Evolutionary conservation across 2,113 vertebrate genomes (phyloP).

Genomic region (Columba livia): DNA sequence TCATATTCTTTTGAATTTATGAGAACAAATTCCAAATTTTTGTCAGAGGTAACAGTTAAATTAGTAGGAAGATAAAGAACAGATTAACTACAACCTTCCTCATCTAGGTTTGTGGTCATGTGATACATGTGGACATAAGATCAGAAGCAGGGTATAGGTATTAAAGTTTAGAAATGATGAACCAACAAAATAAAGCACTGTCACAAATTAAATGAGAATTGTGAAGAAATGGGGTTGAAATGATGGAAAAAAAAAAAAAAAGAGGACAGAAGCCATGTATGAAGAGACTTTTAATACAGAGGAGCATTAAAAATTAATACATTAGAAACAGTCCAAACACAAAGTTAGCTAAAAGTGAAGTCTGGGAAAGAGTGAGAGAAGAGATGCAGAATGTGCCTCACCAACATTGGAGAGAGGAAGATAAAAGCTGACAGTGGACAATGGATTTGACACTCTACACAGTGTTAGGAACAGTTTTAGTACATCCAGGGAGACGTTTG

Average conservation of each 20-base stretch:
- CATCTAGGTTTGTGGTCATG: not conserved
- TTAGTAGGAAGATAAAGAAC: not conserved
- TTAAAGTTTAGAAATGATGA: conserved; percentile 1
- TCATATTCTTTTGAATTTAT: not conserved
- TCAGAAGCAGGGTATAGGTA: not conserved
- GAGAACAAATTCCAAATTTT: not conserved
- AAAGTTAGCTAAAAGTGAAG: not conserved
- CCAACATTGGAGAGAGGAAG: not conserved
- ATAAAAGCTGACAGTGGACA: not conserved
- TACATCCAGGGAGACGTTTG: not conserved
- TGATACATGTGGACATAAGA: not conserved
- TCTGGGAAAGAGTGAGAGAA: not conserved
- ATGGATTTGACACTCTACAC: fast-evolving
- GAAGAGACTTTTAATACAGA: not conserved
- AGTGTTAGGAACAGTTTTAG: not conserved
- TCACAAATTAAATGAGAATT: not conserved
- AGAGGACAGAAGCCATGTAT: not conserved
- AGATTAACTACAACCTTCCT: not conserved
- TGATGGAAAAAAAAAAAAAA: not conserved
- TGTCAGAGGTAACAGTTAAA: not conserved
- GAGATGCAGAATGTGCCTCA: not conserved
- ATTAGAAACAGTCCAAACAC: not conserved
- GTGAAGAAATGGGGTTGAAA: not conserved
- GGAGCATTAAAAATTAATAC: not conserved
- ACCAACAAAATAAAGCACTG: not conserved